Base-by-base conservation (phyloP, 1,140 invertebrate genomes). In the Palaemon carinicauda region DNA sequence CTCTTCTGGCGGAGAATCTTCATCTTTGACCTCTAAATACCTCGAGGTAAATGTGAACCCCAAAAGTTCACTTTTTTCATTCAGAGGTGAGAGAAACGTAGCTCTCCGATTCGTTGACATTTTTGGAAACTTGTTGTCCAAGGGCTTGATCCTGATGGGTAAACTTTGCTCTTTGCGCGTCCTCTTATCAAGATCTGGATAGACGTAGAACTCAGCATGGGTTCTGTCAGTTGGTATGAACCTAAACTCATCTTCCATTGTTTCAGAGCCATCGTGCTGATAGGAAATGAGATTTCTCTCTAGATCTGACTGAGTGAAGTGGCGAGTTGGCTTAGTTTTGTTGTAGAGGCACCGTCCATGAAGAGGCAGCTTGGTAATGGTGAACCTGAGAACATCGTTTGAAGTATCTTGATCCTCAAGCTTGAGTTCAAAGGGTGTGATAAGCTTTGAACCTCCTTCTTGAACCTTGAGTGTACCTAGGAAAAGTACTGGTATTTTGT, bases 371-470 rank as follows among this genome's bases (percentile, higher is more conserved):
- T 87, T 78, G 0, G 91, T 91, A 4, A 92, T 89, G 3, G 89
- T 90, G 82, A 92, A 91, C 31, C 88, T 82, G 27, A 92, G 83
- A 21, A 89, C 89, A 10, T 90, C 83, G 54, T 90, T 89, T 31
- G 54, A 31, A 1, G 92, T 92, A 87, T 92, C 92, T 41, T 80
- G 79, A 80, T 92, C 92, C 65, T 91, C 91, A 14, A 91, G 91
- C 80, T 90, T 91, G 12, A 92, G 86, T 85, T 92, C 92, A 82
- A 91, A 92, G 7, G 91, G 91, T 0, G 92, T 92, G 53, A 92
- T 91, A 1, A 91, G 74, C 80, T 90, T 90, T 51, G 89, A 89
- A 29, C 90, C 90, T 2, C 91, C 92, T 89, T 92, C 92, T 82
- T 90, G 90, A 1, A 92, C 89, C 33, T 89, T 87, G 10, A 92